Evolutionary conservation across 1,140 invertebrate genomes (phyloP).

Genomic region (Triops longicaudatus): DNA sequence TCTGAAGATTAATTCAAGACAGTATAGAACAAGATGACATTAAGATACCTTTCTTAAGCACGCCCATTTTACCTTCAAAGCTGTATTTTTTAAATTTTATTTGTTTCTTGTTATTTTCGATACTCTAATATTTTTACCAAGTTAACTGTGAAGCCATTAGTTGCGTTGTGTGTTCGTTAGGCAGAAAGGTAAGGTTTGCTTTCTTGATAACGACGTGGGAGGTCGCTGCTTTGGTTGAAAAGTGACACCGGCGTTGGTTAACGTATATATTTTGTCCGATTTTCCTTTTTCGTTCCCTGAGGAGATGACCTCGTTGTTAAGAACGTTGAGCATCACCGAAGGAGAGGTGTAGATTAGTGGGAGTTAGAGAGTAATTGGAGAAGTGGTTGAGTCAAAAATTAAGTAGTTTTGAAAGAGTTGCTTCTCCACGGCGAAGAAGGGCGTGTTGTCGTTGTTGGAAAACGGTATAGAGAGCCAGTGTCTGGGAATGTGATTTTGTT

Average conservation of each 20-base stretch:
- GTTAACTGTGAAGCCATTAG: too few species aligned
- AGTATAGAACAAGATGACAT: too few species aligned
- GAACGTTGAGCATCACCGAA: not conserved
- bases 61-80: too few species aligned
- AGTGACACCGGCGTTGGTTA: not conserved
- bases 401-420: not conserved
- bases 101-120: too few species aligned
- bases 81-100: too few species aligned
- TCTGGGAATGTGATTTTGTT: slow-evolving; percentile 12
- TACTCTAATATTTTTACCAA: too few species aligned
- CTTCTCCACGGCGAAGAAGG: not conserved
- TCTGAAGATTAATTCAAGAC: too few species aligned
- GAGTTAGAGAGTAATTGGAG: not conserved
- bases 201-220: not conserved
- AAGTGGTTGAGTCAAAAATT: not conserved
- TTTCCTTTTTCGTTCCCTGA: not conserved
- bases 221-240: not conserved
- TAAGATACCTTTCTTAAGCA: too few species aligned
- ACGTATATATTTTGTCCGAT: not conserved
- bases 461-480: not conserved
- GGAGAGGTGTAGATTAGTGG: not conserved
- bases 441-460: slow-evolving; percentile 1
- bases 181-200: not conserved
- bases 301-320: not conserved
- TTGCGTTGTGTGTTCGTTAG: too few species aligned